Evolutionary conservation across 2,888 invertebrate species (phyloP), one percentile per base, ranked within the genome.

Genomic region (Xanthorhoe spadicearia): DNA sequence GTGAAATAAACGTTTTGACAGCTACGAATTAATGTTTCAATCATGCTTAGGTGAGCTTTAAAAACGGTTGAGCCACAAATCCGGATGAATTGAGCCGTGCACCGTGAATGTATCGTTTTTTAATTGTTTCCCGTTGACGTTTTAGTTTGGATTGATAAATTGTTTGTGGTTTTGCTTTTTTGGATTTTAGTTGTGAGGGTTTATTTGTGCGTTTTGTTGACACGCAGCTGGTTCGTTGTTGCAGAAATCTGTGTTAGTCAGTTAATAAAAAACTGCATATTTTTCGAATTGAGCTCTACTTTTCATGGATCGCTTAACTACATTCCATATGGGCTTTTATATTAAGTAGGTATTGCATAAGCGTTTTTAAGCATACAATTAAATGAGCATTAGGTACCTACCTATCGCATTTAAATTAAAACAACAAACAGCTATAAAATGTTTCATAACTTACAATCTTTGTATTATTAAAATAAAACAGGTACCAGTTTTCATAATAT

Each of bases 1-100:
- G 68, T 54, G 78, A 81, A 81, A 83, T 84, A 81, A 81, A 75
- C 70, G 64, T 83, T 87, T 84, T 84, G 87, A 84, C 85, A 83
- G 76, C 38, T 10, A 55, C 64, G 84, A 78, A 84, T 88, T 88
- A 86, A 83, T 82, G 77, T 81, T 78, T 88, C 88, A 86, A 87
- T 87, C 87, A 86, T 75, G 83, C 82, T 85, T 83, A 83, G 77
- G 71, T 69, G 54, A 70, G 74, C 73, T 77, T 78, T 77, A 72
- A 78, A 83, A 80, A 76, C 72, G 75, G 69, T 32, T 49, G 56
- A 64, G 48, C 64, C 70, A 57, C 70, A 66, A 73, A 73, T 72
- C 70, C 66, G 65, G 48, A 35, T 64, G 61, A 71, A 69, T 71
- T 69, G 66, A 64, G 62, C 59, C 54, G 46, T 61, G 64, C 59